A percentile compares a stretch with the other conserved stretches of the same genome.
phyloP scores from a whole-genome alignment of 2,888 invertebrate genomes.

The Ganaspis brasiliensis region DNA sequence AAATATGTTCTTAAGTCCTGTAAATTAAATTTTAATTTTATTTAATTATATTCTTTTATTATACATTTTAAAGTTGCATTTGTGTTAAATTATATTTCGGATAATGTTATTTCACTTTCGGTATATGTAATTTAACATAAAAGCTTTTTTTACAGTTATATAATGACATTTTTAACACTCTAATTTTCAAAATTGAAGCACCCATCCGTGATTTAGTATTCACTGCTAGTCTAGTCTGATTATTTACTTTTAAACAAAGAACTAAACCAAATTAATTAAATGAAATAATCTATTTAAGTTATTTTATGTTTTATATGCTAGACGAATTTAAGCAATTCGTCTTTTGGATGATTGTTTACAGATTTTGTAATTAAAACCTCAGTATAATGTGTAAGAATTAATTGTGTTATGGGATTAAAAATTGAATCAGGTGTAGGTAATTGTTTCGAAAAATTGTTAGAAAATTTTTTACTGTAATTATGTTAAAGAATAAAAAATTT shows the following conservation, averaged over 20 bases:
- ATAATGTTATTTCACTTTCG: too few relatives aligned
- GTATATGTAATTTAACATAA: too few relatives aligned
- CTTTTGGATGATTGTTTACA: conserved; percentile 20
- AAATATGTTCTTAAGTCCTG: too few relatives aligned
- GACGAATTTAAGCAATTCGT: not conserved
- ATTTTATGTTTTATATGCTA: conserved; percentile 17
- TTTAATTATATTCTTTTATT: too few relatives aligned
- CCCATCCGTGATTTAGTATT: conserved; percentile 50
- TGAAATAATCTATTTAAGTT: conserved; percentile 30
- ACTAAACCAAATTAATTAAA: conserved; percentile 34
- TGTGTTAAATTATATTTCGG: too few relatives aligned
- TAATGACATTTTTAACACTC: not conserved
- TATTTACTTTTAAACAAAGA: conserved; percentile 34
- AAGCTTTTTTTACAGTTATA: too few relatives aligned
- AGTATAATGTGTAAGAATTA: conserved; percentile 9
- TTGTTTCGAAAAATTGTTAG: conserved; percentile 13
- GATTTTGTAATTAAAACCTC: conserved; percentile 31
- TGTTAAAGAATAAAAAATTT: conserved; percentile 33
- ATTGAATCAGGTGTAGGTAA: conserved; percentile 15
- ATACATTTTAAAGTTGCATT: too few relatives aligned
- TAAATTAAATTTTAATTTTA: too few relatives aligned
- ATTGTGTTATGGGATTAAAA: not conserved
- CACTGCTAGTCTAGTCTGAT: conserved; percentile 37
- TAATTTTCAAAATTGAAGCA: conserved; percentile 22
- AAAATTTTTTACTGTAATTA: conserved; percentile 37